Evolutionary conservation across 2,113 vertebrate genomes (phyloP).

Genomic region (Gyps fulvus): DNA sequence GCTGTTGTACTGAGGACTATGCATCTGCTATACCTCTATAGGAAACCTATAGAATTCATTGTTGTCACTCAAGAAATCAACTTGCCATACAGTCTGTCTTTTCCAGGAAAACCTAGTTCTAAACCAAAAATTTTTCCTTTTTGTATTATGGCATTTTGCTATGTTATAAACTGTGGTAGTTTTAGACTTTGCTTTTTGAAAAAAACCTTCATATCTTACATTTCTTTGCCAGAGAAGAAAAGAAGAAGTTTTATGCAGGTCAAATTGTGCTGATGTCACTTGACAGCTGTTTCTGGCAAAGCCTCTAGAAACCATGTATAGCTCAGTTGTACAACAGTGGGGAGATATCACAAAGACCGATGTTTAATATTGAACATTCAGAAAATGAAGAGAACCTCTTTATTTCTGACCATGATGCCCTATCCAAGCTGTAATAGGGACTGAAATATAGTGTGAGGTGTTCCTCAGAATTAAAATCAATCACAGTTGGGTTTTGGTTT

Average conservation of each 20-base stretch:
- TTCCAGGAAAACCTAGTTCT: neutral
- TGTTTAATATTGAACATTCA: neutral
- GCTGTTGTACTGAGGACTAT: neutral
- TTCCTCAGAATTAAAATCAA: neutral
- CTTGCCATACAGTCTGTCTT: rapidly evolving
- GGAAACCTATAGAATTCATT: neutral
- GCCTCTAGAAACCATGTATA: neutral
- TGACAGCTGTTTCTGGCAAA: neutral
- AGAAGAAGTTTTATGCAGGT: neutral
- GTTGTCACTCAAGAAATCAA: neutral
- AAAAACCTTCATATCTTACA: neutral
- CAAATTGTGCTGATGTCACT: neutral
- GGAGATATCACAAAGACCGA: neutral
- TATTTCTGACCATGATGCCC: neutral
- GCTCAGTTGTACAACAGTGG: neutral
- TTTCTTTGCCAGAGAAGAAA: neutral
- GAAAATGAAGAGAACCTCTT: neutral
- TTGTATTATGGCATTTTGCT: rapidly evolving
- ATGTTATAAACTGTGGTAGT: neutral
- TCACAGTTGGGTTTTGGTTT: neutral
- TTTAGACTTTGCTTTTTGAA: neutral
- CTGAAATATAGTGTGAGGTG: neutral
- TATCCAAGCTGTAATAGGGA: neutral
- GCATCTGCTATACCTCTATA: rapidly evolving
- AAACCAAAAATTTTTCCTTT: neutral